Percentiles rank a stretch among this genome's conserved stretches.
Evolutionary conservation across 92 coral and sea anemone genomes (phyloP).

Genomic region (Phenganax marumi): DNA sequence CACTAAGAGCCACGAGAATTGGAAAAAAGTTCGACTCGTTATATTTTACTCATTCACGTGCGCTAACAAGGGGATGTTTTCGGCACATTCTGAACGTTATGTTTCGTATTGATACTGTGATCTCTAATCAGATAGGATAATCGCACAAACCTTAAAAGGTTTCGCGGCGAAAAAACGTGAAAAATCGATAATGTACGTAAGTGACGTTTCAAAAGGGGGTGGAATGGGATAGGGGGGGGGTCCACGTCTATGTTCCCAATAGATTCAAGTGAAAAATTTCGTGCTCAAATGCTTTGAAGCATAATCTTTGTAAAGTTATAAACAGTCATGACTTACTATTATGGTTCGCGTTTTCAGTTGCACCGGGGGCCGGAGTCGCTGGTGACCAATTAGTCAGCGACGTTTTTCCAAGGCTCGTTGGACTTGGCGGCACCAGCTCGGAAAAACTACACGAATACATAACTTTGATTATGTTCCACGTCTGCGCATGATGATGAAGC

Average conservation of each 20-base stretch:
- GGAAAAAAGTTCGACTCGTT: too few species aligned
- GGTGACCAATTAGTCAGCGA: conserved; percentile 65
- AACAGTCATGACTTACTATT: conserved; percentile 52
- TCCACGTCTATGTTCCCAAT: neutral
- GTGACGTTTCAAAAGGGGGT: too few species aligned
- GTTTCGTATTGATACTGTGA: too few species aligned
- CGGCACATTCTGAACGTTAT: too few species aligned
- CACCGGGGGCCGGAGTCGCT: conserved; percentile 60
- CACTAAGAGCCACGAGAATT: too few species aligned
- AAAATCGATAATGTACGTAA: too few species aligned
- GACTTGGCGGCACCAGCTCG: conserved; percentile 49
- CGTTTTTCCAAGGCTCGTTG: conserved; percentile 50
- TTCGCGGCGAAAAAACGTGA: too few species aligned
- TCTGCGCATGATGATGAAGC: conserved; percentile 91
- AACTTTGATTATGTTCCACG: conserved; percentile 90
- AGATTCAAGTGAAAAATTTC: neutral
- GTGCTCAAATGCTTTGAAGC: neutral
- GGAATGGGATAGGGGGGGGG: too few species aligned
- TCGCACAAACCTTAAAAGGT: too few species aligned
- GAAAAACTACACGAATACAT: conserved; percentile 69
- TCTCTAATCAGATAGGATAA: too few species aligned
- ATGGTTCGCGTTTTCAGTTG: conserved; percentile 60
- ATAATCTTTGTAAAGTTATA: neutral
- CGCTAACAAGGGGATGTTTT: too few species aligned
- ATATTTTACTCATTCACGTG: too few species aligned